Conservation (phyloP, 2,888 invertebrate genomes). For the Oligia latruncula region DNA sequence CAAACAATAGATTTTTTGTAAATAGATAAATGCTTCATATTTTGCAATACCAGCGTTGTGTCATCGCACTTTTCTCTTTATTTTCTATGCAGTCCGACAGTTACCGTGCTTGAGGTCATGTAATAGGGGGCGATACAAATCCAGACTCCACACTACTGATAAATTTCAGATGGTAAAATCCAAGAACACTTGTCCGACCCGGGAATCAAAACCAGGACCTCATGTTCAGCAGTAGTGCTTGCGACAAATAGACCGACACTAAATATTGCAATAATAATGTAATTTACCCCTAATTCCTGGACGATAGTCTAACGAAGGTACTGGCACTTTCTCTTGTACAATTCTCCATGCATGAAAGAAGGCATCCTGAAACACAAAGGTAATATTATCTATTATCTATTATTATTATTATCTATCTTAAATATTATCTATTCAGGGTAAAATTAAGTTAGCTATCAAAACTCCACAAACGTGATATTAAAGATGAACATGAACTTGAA, state of each 20-base stretch:
- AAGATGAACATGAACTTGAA: not conserved
- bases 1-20: too few species aligned
- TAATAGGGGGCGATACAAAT: not conserved
- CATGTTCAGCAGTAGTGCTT: not conserved
- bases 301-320: not conserved
- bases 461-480: not conserved
- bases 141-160: not conserved
- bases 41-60: too few species aligned
- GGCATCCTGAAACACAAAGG: not conserved
- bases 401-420: too few species aligned
- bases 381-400: too few species aligned
- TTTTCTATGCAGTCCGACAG: too few species aligned
- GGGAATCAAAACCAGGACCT: not conserved
- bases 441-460: not conserved
- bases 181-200: not conserved
- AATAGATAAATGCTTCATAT: too few species aligned
- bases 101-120: too few species aligned
- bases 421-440: not conserved
- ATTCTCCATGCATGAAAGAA: not conserved
- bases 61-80: too few species aligned
- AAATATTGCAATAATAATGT: not conserved
- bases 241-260: not conserved
- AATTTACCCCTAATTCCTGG: not conserved
- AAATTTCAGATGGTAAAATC: too few species aligned
- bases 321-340: not conserved